phyloP scores from a whole-genome alignment of 2,888 invertebrate genomes.

The Acrobasis suavella region DNA sequence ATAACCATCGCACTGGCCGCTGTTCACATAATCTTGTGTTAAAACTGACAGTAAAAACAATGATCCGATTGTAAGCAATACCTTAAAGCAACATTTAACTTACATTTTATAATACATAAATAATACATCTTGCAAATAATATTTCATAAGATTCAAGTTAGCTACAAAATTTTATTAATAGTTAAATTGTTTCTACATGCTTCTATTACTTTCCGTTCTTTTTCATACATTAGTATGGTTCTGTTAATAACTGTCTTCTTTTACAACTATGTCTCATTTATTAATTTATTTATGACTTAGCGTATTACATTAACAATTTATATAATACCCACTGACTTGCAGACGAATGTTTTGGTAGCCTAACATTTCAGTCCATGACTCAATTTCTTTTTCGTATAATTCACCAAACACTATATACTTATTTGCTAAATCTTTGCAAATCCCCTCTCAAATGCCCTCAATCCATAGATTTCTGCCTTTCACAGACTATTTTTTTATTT shows the following conservation, averaged over 20 bases:
- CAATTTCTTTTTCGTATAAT: slow-evolving; percentile 44
- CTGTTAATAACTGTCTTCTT: slow-evolving; percentile 54
- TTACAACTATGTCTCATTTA: slow-evolving; percentile 35
- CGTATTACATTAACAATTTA: slow-evolving; percentile 54
- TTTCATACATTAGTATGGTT: slow-evolving; percentile 45
- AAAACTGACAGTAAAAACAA: slow-evolving; percentile 75
- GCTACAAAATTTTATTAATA: slow-evolving; percentile 75
- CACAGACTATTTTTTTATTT: slow-evolving; percentile 19
- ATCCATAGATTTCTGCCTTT: slow-evolving; percentile 7
- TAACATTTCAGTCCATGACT: slow-evolving; percentile 64
- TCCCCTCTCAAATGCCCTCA: slow-evolving; percentile 26
- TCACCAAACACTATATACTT: slow-evolving; percentile 52
- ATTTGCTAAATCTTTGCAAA: slow-evolving; percentile 43
- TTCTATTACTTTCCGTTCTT: slow-evolving; percentile 56
- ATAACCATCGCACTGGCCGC: slow-evolving; percentile 66
- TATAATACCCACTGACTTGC: slow-evolving; percentile 45
- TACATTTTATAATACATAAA: slow-evolving; percentile 80
- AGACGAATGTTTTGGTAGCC: slow-evolving; percentile 50
- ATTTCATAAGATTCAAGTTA: slow-evolving; percentile 80
- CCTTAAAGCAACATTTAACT: slow-evolving; percentile 81
- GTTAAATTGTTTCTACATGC: slow-evolving; percentile 75
- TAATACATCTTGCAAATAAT: slow-evolving; percentile 80
- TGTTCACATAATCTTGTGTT: slow-evolving; percentile 68
- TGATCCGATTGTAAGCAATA: slow-evolving; percentile 72
- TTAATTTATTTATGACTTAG: slow-evolving; percentile 56